A percentile compares a stretch with the other conserved stretches of the same genome.
Evolutionary conservation across 2,888 invertebrate species (phyloP).

Genomic region (Nipponacmea schrenckii): DNA sequence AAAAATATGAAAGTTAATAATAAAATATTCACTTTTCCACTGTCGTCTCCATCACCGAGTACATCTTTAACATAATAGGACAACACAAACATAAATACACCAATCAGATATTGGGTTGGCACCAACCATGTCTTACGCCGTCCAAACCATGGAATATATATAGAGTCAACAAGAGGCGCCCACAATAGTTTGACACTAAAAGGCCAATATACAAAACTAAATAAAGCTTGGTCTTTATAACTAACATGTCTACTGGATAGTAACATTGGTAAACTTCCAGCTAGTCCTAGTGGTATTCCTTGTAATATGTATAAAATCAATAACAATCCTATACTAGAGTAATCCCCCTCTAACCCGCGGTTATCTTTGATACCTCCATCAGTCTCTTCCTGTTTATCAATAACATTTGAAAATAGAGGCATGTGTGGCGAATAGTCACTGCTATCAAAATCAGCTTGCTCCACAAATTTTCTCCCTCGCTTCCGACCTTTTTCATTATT

Average conservation of each 20-base stretch:
- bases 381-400: conserved; percentile 17
- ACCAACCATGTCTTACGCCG: conserved; percentile 90
- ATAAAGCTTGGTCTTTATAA: conserved; percentile 87
- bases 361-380: conserved; percentile 19
- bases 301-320: conserved; percentile 89
- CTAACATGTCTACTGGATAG: conserved; percentile 91
- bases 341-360: conserved; percentile 57
- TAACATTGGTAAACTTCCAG: conserved; percentile 94
- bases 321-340: conserved; percentile 82
- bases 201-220: conserved; percentile 93
- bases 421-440: conserved; percentile 42
- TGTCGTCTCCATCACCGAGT: conserved; percentile 75
- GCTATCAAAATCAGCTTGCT: conserved; percentile 35
- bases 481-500: neutral
- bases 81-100: conserved; percentile 87
- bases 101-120: conserved; percentile 90
- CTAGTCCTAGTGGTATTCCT: conserved; percentile 91
- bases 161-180: conserved; percentile 97
- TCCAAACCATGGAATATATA: conserved; percentile 85
- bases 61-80: conserved; percentile 76
- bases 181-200: conserved; percentile 89
- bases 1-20: conserved; percentile 87
- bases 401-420: conserved; percentile 27
- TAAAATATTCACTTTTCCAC: conserved; percentile 44
- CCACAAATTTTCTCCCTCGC: conserved; percentile 19